Conservation (phyloP, 92 coral and sea anemone genomes). For the Galaxea fascicularis region DNA sequence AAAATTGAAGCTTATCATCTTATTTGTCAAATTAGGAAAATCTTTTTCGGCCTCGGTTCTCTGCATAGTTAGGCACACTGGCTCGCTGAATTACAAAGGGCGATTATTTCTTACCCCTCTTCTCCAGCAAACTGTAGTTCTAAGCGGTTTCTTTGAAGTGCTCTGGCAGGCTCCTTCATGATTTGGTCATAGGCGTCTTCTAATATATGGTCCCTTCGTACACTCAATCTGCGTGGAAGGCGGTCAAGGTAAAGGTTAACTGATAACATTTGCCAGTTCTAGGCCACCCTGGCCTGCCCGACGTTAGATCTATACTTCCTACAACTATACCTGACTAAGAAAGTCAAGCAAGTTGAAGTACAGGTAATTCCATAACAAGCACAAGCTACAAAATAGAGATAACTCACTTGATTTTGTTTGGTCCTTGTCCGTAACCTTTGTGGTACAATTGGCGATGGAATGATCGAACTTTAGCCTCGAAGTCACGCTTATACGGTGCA, state of each 20-base stretch:
- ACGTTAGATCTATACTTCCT: too few species aligned
- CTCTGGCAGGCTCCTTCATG: slow-evolving; percentile 95
- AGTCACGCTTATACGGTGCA: slow-evolving; percentile 98
- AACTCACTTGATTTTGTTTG: slow-evolving; percentile 93
- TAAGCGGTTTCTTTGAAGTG: slow-evolving; percentile 88
- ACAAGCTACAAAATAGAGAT: too few species aligned
- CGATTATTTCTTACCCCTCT: slow-evolving; percentile 82
- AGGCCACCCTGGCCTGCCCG: too few species aligned
- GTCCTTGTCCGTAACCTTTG: slow-evolving; percentile 96
- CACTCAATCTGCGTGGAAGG: slow-evolving; percentile 67
- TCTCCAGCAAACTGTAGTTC: slow-evolving; percentile 97
- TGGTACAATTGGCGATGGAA: slow-evolving; percentile 96
- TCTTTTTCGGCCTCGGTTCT: too few species aligned
- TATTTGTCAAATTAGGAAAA: too few species aligned
- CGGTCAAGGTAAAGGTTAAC: neutral
- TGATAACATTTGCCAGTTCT: too few species aligned
- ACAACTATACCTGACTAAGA: too few species aligned
- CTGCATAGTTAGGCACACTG: too few species aligned
- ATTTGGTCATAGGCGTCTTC: slow-evolving; percentile 99
- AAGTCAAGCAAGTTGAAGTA: neutral
- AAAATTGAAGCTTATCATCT: too few species aligned
- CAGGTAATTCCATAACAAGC: too few species aligned
- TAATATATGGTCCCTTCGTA: slow-evolving; percentile 92
- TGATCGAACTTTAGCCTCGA: slow-evolving; percentile 99
- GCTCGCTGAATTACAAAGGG: neutral